A percentile compares a stretch with the other conserved stretches of the same genome.
Conservation (phyloP, 2,797 vertebrate genomes). For the Sebastes taczanowskii region DNA sequence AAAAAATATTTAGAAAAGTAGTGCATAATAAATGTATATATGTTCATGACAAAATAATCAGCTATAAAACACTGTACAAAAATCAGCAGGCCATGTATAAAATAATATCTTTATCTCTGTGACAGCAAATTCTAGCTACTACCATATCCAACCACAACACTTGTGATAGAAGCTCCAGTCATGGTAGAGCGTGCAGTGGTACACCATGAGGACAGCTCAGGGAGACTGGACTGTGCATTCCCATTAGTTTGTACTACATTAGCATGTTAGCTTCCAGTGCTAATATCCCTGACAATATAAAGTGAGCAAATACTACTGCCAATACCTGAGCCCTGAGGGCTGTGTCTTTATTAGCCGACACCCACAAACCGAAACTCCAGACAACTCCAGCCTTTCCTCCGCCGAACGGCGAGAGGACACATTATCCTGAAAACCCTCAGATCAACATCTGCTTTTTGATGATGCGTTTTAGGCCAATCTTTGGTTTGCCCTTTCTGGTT, state of each 20-base stretch:
- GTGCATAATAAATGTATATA: conserved; percentile 99
- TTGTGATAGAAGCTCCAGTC: conserved; percentile 88
- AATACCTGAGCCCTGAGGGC: conserved; percentile 85
- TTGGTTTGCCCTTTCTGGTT: conserved; percentile 92
- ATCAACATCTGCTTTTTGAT: conserved; percentile 77
- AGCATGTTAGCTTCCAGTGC: conserved; percentile 94
- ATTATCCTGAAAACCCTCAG: conserved; percentile 73
- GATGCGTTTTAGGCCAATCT: conserved; percentile 92
- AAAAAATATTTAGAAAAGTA: conserved; percentile 99
- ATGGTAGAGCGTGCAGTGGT: conserved; percentile 96
- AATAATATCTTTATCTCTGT: conserved; percentile 97
- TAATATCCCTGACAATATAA: conserved; percentile 95
- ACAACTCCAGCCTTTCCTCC: conserved; percentile 53
- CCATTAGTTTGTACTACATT: conserved; percentile 93
- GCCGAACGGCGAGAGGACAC: conserved; percentile 56
- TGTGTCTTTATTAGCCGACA: conserved; percentile 77
- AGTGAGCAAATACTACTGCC: conserved; percentile 93
- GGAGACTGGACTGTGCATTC: conserved; percentile 86
- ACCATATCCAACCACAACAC: conserved; percentile 92
- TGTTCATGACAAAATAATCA: conserved; percentile 99
- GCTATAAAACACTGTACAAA: conserved; percentile 99
- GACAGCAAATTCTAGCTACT: conserved; percentile 99
- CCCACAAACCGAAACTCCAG: conserved; percentile 69
- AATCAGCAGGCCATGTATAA: conserved; percentile 99
- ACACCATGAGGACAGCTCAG: conserved; percentile 93